Conservation (phyloP, 2,888 invertebrate genomes). For the Stratiomys singularior region DNA sequence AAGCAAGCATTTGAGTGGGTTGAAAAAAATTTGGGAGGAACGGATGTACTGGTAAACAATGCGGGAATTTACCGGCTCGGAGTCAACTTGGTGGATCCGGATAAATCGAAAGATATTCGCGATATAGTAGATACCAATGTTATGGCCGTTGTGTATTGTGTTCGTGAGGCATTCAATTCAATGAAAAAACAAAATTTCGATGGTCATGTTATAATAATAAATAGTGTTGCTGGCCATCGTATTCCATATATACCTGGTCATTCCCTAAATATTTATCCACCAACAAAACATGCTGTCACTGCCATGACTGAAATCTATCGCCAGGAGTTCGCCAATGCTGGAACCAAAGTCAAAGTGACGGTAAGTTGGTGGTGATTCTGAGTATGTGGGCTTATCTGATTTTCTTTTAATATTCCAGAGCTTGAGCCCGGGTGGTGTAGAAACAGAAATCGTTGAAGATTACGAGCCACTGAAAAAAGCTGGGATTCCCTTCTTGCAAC, state of each 20-base stretch:
- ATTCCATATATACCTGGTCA: slow-evolving; percentile 60
- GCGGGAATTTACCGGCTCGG: slow-evolving; percentile 65
- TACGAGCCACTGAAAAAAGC: slow-evolving; percentile 43
- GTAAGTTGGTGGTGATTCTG: slow-evolving; percentile 53
- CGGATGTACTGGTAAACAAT: slow-evolving; percentile 71
- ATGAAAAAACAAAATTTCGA: slow-evolving; percentile 64
- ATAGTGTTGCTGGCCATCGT: slow-evolving; percentile 66
- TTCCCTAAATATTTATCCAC: slow-evolving; percentile 58
- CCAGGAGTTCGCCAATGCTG: slow-evolving; percentile 60
- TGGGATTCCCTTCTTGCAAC: slow-evolving; percentile 57
- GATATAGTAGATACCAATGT: slow-evolving; percentile 66
- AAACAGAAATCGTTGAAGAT: slow-evolving; percentile 62
- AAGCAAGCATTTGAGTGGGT: slow-evolving; percentile 68
- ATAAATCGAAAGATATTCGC: slow-evolving; percentile 54
- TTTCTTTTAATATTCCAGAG: slow-evolving; percentile 56
- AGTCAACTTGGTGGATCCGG: slow-evolving; percentile 55
- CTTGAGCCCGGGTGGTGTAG: slow-evolving; percentile 63
- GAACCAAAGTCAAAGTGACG: slow-evolving; percentile 60
- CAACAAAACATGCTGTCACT: slow-evolving; percentile 61
- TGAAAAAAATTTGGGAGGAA: slow-evolving; percentile 67
- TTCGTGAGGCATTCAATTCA: slow-evolving; percentile 65
- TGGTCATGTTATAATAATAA: slow-evolving; percentile 66
- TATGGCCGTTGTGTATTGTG: slow-evolving; percentile 65
- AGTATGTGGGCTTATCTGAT: not conserved
- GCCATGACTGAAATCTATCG: slow-evolving; percentile 62